A percentile compares a stretch with the other conserved stretches of the same genome.
Conservation (phyloP, 2,797 vertebrate genomes). For the Rhinoraja longicauda region DNA sequence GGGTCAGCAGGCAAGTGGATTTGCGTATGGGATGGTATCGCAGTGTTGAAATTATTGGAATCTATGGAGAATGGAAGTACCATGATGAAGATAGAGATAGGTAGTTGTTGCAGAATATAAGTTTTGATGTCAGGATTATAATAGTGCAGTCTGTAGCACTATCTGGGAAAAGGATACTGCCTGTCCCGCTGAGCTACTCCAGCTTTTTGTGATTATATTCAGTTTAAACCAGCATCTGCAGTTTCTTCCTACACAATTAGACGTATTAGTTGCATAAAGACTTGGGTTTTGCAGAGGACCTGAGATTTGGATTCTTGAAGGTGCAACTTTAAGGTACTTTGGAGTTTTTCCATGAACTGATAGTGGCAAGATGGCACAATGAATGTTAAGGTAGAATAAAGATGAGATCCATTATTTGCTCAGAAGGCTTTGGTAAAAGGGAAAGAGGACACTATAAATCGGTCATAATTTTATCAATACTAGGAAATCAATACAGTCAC, state of each 20-base stretch:
- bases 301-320: not conserved
- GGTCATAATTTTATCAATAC: not conserved
- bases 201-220: too few relatives aligned
- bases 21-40: not conserved
- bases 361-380: not conserved
- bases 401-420: not conserved
- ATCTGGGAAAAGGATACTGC: too few relatives aligned
- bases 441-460: not conserved
- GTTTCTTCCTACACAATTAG: too few relatives aligned
- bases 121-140: not conserved
- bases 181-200: too few relatives aligned
- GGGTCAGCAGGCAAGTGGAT: not conserved
- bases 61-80: not conserved
- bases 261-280: too few relatives aligned
- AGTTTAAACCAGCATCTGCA: too few relatives aligned
- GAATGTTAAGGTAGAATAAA: not conserved
- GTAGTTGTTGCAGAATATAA: not conserved
- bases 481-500: not conserved
- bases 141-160: not conserved
- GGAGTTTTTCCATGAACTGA: not conserved
- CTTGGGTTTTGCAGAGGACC: too few relatives aligned
- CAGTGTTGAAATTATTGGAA: not conserved
- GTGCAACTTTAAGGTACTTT: not conserved
- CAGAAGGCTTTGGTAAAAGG: not conserved
- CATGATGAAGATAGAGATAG: not conserved